Evolutionary conservation across 2,113 vertebrate genomes (phyloP), one percentile per base, ranked within the genome.

Genomic region (Philantomba maxwellii): DNA sequence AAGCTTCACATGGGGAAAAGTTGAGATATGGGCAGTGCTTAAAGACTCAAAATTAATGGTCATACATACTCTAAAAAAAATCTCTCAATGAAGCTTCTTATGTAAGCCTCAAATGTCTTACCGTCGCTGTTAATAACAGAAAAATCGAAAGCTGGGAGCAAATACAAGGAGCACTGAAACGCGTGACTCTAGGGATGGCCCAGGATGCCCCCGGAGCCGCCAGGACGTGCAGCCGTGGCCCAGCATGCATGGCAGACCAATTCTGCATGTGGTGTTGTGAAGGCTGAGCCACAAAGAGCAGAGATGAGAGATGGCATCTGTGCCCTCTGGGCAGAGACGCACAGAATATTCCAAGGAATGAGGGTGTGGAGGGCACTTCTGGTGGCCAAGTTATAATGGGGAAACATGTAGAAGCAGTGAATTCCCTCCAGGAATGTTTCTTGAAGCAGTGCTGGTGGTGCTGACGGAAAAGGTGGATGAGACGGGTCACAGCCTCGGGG

Each of bases 171-270:
- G 28, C 3, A 4, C 28, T 5, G 23, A 28, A 13, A 9, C 12
- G 2, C 0, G 3, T 5, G 83, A 28, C 53, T 21, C 14, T 14
- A 36, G 12, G 5, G 21, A 4, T 11, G 64, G 28, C 84, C 3
- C 1, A 6, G 14, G 43, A 51, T 0, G 2, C 0, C 55, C 33
- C 55, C 92, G 26, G 45, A 55, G 39, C 66, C 5, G 0, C 3
- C 33, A 13, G 8, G 23, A 16, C 1, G 6, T 8, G 16, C 16
- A 12, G 43, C 51, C 0, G 0, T 5, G 75, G 47, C 28, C 66
- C 93, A 0, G 0, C 15, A 1, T 7, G 0, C 17, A 3, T 9
- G 1, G 1, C 21, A 25, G 39, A 16, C 14, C 30, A 8, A 4
- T 26, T 64, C 7, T 1, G 43, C 6, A 3, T 2, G 47, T 1